These are phyloP conservation scores for Campylomormyrus numenius DNA, from an alignment of 2,113 vertebrate genomes.

Conservation along the genomic window DNA sequence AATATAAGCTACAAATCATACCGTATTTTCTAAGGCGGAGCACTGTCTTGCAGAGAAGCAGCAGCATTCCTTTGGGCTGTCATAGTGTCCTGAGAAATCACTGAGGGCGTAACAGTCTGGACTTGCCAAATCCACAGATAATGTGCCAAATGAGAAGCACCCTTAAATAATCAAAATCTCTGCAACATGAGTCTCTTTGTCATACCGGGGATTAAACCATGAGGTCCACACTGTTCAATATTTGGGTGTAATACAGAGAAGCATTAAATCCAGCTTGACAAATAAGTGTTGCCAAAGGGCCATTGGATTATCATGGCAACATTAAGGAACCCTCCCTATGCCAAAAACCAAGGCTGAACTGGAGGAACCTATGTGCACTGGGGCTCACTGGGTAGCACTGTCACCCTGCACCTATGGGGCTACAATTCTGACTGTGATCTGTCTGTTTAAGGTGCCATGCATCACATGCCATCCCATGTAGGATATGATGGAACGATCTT, in stretches of 20 bases:
- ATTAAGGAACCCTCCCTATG: not conserved
- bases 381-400: not conserved
- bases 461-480: not conserved
- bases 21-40: not conserved
- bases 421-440: not conserved
- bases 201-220: not conserved
- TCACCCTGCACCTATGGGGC: not conserved
- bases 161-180: not conserved
- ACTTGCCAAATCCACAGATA: not conserved
- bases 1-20: not conserved
- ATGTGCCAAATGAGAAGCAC: not conserved
- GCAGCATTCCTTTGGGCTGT: not conserved
- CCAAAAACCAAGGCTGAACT: not conserved
- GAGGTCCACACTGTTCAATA: not conserved
- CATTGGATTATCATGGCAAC: not conserved
- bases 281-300: not conserved
- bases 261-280: not conserved
- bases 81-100: not conserved
- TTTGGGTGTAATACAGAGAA: not conserved
- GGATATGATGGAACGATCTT: not conserved
- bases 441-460: not conserved
- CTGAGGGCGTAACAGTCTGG: not conserved
- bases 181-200: not conserved
- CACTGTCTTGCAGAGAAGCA: not conserved
- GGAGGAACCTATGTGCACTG: not conserved